Conservation (phyloP, 1,140 invertebrate species). For the Drosophila ambigua region DNA sequence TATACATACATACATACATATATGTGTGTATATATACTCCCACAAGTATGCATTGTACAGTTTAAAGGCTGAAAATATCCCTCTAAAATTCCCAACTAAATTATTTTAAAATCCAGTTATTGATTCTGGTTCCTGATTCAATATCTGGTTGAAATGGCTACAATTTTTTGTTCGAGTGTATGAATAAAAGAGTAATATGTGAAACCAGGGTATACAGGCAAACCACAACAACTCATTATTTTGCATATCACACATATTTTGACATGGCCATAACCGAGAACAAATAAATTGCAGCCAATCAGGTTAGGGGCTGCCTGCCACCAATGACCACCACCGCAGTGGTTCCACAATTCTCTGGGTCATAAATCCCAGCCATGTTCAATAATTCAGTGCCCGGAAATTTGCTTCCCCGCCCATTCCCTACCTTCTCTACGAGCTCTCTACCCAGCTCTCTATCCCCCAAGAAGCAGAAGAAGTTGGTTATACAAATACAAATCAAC, state of each 20-base stretch:
- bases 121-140: too few species aligned
- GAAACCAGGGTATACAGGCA: background rate
- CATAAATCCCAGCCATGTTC: conserved; percentile 73
- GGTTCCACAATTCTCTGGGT: conserved; percentile 37
- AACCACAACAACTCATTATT: conserved; percentile 81
- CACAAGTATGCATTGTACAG: too few species aligned
- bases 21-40: too few species aligned
- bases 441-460: conserved; percentile 4
- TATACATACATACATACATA: too few species aligned
- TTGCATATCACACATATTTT: conserved; percentile 80
- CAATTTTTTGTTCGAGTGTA: background rate
- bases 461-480: conserved; percentile 31
- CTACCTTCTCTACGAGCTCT: background rate
- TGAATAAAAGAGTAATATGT: conserved; percentile 45
- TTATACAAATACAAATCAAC: conserved; percentile 44
- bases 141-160: too few species aligned
- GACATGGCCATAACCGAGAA: conserved; percentile 76
- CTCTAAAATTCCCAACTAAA: too few species aligned
- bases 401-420: conserved; percentile 1
- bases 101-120: too few species aligned
- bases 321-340: conserved; percentile 42
- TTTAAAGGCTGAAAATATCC: too few species aligned
- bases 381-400: conserved; percentile 65
- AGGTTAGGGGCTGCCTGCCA: conserved; percentile 46
- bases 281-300: conserved; percentile 77